Conservation (phyloP, 2,797 vertebrate species). For the Halcyon smyrnensis region DNA sequence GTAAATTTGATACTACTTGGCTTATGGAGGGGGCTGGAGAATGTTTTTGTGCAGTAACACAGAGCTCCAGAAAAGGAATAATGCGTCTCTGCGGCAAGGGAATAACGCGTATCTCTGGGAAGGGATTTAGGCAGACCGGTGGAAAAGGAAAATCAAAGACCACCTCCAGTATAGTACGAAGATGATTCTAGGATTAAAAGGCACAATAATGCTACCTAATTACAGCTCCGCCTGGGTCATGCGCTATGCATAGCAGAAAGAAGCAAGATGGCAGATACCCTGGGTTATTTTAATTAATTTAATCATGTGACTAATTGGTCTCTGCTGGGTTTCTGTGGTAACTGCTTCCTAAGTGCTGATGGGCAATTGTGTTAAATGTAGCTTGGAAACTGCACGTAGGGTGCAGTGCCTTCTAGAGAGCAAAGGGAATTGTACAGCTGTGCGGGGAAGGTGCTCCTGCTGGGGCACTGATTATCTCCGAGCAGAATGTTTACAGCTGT, state of each 20-base stretch:
- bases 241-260: conserved; percentile 69
- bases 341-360: conserved; percentile 85
- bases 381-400: conserved; percentile 81
- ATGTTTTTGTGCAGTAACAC: conserved; percentile 52
- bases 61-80: conserved; percentile 62
- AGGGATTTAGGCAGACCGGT: conserved; percentile 40
- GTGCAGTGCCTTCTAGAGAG: conserved; percentile 76
- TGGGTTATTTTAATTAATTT: conserved; percentile 87
- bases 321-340: conserved; percentile 88
- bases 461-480: conserved; percentile 78
- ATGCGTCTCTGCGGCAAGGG: background rate
- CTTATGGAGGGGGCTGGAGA: conserved; percentile 39
- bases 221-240: conserved; percentile 72
- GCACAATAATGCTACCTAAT: conserved; percentile 65
- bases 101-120: conserved; percentile 8
- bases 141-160: conserved; percentile 63
- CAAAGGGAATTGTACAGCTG: conserved; percentile 79
- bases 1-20: conserved; percentile 68
- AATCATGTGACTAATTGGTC: conserved; percentile 88
- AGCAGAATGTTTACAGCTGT: conserved; percentile 72
- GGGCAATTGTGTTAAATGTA: conserved; percentile 87
- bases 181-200: conserved; percentile 64
- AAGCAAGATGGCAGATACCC: conserved; percentile 83
- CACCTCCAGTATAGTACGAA: conserved; percentile 25
- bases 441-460: conserved; percentile 77